These are phyloP conservation scores for Anhinga anhinga DNA, from an alignment of 2,113 vertebrate genomes.

Conservation along the genomic window DNA sequence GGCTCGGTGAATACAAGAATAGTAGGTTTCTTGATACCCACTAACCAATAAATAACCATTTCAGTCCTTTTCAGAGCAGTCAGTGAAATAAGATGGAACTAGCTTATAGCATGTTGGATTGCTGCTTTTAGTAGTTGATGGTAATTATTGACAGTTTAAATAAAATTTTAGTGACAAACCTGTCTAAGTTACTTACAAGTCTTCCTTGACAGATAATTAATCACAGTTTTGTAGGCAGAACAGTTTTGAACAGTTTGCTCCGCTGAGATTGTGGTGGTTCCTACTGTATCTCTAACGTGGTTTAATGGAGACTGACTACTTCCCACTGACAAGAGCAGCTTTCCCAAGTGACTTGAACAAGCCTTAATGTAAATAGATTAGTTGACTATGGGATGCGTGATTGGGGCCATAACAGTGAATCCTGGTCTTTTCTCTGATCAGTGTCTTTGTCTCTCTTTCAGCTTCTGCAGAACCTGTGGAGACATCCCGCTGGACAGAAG, in stretches of 20 bases:
- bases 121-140: not conserved
- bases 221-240: not conserved
- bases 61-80: not conserved
- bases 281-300: conserved; percentile 20
- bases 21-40: not conserved
- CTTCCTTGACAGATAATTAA: not conserved
- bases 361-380: conserved; percentile 77
- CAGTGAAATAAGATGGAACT: not conserved
- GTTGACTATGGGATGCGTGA: conserved; percentile 65
- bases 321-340: conserved; percentile 37
- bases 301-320: conserved; percentile 69
- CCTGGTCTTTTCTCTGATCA: conserved; percentile 50
- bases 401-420: conserved; percentile 51
- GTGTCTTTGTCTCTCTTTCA: conserved; percentile 69
- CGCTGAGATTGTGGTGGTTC: conserved; percentile 1
- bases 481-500: conserved; percentile 99
- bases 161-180: not conserved
- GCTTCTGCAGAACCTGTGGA: conserved; percentile 91
- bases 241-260: not conserved
- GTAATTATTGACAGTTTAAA: not conserved
- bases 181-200: not conserved
- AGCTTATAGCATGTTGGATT: not conserved
- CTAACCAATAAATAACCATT: not conserved
- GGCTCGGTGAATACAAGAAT: not conserved
- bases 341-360: conserved; percentile 63